Conservation (phyloP, 2,888 invertebrate genomes). For the Trisateles emortualis region DNA sequence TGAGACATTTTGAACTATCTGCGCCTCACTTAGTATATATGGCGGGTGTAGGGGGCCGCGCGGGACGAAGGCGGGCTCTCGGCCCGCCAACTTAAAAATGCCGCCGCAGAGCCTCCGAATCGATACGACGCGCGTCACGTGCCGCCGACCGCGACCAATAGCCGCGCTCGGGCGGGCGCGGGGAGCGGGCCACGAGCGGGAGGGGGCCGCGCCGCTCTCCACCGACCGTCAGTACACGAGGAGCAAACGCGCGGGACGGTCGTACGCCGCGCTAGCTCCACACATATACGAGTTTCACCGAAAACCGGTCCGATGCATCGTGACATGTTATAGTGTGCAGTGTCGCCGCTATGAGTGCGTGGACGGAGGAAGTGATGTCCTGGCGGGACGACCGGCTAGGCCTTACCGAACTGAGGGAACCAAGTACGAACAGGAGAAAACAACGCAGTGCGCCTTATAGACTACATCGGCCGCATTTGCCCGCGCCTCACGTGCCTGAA, state of each 20-base stretch:
- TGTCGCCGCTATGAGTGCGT: slow-evolving; percentile 79
- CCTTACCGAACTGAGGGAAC: slow-evolving; percentile 70
- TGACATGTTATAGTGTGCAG: slow-evolving; percentile 79
- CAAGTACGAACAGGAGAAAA: slow-evolving; percentile 83
- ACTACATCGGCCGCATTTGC: slow-evolving; percentile 89
- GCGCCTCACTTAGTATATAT: slow-evolving; percentile 55
- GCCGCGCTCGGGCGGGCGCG: slow-evolving; percentile 72
- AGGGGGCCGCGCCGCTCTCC: slow-evolving; percentile 51
- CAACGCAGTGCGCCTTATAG: slow-evolving; percentile 89
- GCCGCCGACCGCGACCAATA: slow-evolving; percentile 84
- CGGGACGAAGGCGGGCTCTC: slow-evolving; percentile 82
- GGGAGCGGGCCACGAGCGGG: slow-evolving; percentile 64
- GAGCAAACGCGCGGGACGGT: slow-evolving; percentile 61
- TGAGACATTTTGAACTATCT: slow-evolving; percentile 31
- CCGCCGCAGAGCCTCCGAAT: slow-evolving; percentile 93
- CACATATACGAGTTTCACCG: slow-evolving; percentile 69
- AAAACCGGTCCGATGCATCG: slow-evolving; percentile 79
- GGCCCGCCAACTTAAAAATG: slow-evolving; percentile 91
- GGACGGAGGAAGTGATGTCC: slow-evolving; percentile 83
- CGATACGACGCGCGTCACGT: slow-evolving; percentile 92
- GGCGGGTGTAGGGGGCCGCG: slow-evolving; percentile 70
- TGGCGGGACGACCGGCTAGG: slow-evolving; percentile 82
- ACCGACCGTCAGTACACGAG: slow-evolving; percentile 74
- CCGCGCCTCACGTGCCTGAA: slow-evolving; percentile 78
- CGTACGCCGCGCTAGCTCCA: slow-evolving; percentile 54